Base-by-base conservation (phyloP, 2,888 invertebrate genomes). In the Pandemis cinnamomeana region DNA sequence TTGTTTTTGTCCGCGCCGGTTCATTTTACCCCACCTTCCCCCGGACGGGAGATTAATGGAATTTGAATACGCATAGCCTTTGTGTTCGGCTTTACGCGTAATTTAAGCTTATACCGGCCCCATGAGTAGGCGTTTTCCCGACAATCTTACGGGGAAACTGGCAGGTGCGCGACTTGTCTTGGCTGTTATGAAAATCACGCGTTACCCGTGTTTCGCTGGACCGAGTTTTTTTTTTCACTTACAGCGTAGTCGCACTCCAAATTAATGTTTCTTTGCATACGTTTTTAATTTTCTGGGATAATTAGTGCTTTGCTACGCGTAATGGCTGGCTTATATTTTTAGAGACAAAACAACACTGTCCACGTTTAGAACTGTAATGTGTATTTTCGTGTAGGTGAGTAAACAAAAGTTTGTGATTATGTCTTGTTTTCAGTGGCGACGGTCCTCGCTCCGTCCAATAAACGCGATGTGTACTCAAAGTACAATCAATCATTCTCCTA, bases 41-140 rank as follows among this genome's bases (percentile, higher is more conserved):
- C 87, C 86, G 87, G 87, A 85, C 89, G 84, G 89, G 92, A 93
- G 93, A 93, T 93, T 93, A 93, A 94, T 94, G 93, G 93, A 92
- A 94, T 94, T 93, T 94, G 93, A 93, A 94, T 94, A 93, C 92
- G 94, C 92, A 92, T 92, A 91, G 91, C 91, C 92, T 92, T 93
- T 94, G 94, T 94, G 89, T 89, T 91, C 91, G 89, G 90, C 89
- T 93, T 93, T 92, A 93, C 93, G 92, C 92, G 93, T 93, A 94
- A 93, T 93, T 94, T 93, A 87, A 91, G 90, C 91, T 89, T 87
- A 85, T 90, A 89, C 90, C 90, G 89, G 87, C 88, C 90, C 86
- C 85, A 88, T 94, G 93, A 94, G 89, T 92, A 84, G 87, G 89
- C 93, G 84, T 87, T 93, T 91, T 86, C 85, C 84, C 82, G 79